Percentiles rank a stretch among this genome's conserved stretches.
These are phyloP conservation scores for Rhodinocichla rosea DNA, from an alignment of 2,113 vertebrate genomes.

Conservation along the genomic window DNA sequence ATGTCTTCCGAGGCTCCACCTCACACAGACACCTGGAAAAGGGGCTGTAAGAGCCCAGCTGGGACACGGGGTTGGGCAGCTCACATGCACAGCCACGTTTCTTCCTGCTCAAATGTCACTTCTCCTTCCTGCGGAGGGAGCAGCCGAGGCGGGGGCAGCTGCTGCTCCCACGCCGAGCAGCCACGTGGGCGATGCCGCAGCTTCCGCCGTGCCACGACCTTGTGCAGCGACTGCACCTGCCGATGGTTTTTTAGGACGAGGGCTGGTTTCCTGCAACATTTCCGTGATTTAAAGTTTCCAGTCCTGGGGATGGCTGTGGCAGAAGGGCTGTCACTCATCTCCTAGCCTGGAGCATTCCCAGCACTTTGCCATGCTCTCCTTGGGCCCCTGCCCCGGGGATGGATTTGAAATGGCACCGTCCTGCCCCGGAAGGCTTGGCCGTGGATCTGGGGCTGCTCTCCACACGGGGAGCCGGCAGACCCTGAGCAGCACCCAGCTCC, in stretches of 20 bases:
- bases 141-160: neutral
- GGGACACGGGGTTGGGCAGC: neutral
- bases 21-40: neutral
- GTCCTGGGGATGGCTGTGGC: neutral
- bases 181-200: rapidly evolving
- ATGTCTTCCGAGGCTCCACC: neutral
- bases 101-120: neutral
- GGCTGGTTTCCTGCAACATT: neutral
- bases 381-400: neutral
- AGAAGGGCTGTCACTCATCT: neutral
- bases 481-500: neutral
- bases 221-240: neutral
- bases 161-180: neutral
- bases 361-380: neutral
- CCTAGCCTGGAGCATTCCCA: neutral
- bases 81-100: rapidly evolving
- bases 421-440: neutral
- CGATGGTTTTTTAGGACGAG: neutral
- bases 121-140: neutral
- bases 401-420: neutral
- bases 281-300: neutral
- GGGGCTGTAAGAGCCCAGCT: neutral
- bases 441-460: neutral
- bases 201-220: neutral
- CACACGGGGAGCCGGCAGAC: rapidly evolving